Percentiles rank a stretch among this genome's conserved stretches.
Conservation (phyloP, 2,888 invertebrate genomes). For the Temnothorax unifasciatus region DNA sequence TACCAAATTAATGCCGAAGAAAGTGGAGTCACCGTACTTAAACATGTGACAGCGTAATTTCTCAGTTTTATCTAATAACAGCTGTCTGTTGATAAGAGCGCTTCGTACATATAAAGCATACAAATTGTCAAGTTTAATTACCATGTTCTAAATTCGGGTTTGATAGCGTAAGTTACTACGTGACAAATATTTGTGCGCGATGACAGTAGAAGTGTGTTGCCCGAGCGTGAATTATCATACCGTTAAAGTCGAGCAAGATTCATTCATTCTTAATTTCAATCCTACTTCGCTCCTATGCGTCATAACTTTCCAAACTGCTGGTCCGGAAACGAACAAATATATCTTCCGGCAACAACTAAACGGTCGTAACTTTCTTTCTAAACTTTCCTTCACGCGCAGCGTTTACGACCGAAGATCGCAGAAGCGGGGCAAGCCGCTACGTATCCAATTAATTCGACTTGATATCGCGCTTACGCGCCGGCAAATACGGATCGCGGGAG, state of each 20-base stretch:
- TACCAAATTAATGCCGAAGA: neutral
- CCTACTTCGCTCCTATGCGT: constrained; percentile 13
- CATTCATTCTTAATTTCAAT: constrained; percentile 38
- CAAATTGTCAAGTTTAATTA: neutral
- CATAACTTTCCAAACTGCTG: constrained; percentile 39
- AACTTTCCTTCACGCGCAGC: constrained; percentile 44
- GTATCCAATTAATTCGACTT: constrained; percentile 42
- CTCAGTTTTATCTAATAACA: constrained; percentile 29
- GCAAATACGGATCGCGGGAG: neutral
- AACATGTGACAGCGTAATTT: neutral
- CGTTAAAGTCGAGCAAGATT: constrained; percentile 25
- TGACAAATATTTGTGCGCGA: constrained; percentile 16
- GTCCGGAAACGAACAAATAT: constrained; percentile 45
- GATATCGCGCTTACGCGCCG: constrained; percentile 20
- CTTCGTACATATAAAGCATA: neutral
- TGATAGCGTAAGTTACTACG: neutral
- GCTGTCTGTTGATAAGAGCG: neutral
- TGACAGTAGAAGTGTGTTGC: neutral
- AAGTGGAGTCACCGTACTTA: neutral
- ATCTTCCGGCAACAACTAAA: constrained; percentile 46
- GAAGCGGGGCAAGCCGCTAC: constrained; percentile 13
- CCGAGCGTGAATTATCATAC: constrained; percentile 14
- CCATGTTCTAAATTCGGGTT: neutral
- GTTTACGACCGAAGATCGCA: constrained; percentile 22
- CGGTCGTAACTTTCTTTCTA: constrained; percentile 38